A percentile compares a stretch with the other conserved stretches of the same genome.
These are phyloP conservation scores for Megalopta genalis DNA, from an alignment of 1,140 invertebrate species.

Conservation along the genomic window DNA sequence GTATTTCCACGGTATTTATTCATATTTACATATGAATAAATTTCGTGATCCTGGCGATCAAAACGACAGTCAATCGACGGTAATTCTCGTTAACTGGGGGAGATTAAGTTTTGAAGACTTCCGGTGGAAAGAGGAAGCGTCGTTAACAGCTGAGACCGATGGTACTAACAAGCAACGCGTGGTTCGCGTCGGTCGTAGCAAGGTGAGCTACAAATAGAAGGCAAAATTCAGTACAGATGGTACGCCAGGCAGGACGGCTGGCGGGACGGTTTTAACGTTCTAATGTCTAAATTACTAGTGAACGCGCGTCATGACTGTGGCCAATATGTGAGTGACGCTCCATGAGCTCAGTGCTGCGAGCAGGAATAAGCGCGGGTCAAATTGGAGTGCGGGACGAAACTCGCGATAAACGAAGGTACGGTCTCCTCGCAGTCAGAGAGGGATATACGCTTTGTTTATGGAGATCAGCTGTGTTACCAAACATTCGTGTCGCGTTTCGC, in stretches of 20 bases:
- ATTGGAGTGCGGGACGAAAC: constrained; percentile 48
- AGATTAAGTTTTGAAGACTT: too few relatives aligned
- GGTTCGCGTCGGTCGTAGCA: background rate
- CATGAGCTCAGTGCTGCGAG: constrained; percentile 42
- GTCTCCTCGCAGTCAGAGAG: background rate
- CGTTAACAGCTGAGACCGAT: background rate
- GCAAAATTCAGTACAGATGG: constrained; percentile 65
- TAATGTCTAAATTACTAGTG: constrained; percentile 73
- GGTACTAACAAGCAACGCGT: background rate
- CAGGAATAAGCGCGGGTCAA: constrained; percentile 52
- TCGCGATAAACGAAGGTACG: constrained; percentile 68
- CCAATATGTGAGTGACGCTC: constrained; percentile 69
- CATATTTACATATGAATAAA: too few relatives aligned
- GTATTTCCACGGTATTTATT: too few relatives aligned
- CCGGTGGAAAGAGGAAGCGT: background rate
- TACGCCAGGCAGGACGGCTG: constrained; percentile 61
- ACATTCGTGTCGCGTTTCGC: constrained; percentile 68
- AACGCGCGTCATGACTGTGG: constrained; percentile 48
- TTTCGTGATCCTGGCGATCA: too few relatives aligned
- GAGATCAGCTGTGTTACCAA: constrained; percentile 77
- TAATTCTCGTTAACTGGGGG: too few relatives aligned
- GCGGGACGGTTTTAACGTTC: constrained; percentile 63
- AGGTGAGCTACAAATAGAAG: constrained; percentile 44
- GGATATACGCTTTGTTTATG: constrained; percentile 74
- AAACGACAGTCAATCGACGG: too few relatives aligned